These are phyloP conservation scores for Cervus canadensis DNA, from an alignment of 2,113 vertebrate species.

Conservation along the genomic window DNA sequence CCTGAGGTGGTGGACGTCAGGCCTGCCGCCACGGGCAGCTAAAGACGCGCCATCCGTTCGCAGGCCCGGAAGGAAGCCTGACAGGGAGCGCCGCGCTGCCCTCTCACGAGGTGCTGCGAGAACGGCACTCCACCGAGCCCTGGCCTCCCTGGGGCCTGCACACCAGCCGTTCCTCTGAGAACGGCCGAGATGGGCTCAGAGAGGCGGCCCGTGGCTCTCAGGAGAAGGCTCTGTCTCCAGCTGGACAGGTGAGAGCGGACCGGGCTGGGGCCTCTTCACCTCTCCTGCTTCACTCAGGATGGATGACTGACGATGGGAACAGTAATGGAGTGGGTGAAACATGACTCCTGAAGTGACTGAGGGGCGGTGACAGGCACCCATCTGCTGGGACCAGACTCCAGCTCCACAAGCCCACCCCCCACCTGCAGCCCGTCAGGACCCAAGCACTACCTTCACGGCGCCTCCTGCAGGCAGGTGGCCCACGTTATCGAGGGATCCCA, in stretches of 20 bases:
- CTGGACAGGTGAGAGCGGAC: background rate
- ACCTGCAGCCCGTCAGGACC: accelerated
- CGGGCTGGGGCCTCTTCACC: background rate
- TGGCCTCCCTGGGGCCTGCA: background rate
- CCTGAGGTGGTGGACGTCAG: background rate
- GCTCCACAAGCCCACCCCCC: background rate
- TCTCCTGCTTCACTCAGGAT: slow-evolving; percentile 8
- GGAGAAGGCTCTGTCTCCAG: background rate
- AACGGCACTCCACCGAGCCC: background rate
- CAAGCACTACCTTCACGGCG: slow-evolving; percentile 83
- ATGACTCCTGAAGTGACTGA: slow-evolving; percentile 49
- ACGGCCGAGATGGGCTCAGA: background rate
- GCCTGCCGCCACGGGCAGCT: background rate
- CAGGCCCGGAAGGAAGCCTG: background rate
- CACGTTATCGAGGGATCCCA: slow-evolving; percentile 90
- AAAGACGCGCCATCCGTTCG: background rate
- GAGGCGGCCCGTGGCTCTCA: background rate
- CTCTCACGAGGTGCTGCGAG: background rate
- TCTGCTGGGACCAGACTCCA: background rate
- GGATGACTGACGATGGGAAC: slow-evolving; percentile 9
- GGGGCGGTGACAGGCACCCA: slow-evolving; percentile 52
- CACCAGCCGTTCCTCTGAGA: background rate
- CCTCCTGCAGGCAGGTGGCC: slow-evolving; percentile 86
- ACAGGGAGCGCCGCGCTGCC: background rate
- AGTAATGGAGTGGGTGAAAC: background rate